These are phyloP conservation scores for Itoplectis maculator DNA, from an alignment of 2,888 invertebrate genomes.

Conservation along the genomic window DNA sequence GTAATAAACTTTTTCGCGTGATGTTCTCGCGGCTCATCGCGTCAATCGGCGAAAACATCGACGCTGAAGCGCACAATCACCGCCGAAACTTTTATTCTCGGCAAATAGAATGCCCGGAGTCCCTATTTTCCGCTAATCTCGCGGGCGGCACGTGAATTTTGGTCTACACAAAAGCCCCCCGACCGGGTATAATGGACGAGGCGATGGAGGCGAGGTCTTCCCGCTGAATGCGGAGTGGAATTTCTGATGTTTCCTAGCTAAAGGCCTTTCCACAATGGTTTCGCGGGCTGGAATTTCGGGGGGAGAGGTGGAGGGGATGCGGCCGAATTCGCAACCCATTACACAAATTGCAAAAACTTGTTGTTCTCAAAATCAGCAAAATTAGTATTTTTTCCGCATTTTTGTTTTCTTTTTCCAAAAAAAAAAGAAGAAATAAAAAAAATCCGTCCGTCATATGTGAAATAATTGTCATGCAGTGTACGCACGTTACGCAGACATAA, in stretches of 20 bases:
- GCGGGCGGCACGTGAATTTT: constrained; percentile 39
- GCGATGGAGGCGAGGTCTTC: constrained; percentile 51
- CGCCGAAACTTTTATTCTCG: not conserved
- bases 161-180: constrained; percentile 57
- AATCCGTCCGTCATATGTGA: not conserved
- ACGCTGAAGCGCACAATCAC: not conserved
- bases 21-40: not conserved
- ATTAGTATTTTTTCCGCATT: too few relatives aligned
- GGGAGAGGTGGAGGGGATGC: too few relatives aligned
- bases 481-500: constrained; percentile 33
- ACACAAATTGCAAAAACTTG: not conserved
- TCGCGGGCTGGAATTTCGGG: constrained; percentile 3
- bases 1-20: not conserved
- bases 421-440: not conserved
- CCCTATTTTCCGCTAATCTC: constrained; percentile 35
- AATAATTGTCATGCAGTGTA: not conserved
- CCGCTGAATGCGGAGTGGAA: constrained; percentile 64
- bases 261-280: constrained; percentile 65
- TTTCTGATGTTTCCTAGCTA: constrained; percentile 65
- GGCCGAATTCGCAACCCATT: not conserved
- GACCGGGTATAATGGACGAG: constrained; percentile 57
- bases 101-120: constrained; percentile 1
- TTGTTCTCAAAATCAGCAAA: not conserved
- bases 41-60: not conserved
- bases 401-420: too few relatives aligned